These are phyloP conservation scores for Eutolmus rufibarbis DNA, from an alignment of 2,888 invertebrate genomes.

Conservation along the genomic window DNA sequence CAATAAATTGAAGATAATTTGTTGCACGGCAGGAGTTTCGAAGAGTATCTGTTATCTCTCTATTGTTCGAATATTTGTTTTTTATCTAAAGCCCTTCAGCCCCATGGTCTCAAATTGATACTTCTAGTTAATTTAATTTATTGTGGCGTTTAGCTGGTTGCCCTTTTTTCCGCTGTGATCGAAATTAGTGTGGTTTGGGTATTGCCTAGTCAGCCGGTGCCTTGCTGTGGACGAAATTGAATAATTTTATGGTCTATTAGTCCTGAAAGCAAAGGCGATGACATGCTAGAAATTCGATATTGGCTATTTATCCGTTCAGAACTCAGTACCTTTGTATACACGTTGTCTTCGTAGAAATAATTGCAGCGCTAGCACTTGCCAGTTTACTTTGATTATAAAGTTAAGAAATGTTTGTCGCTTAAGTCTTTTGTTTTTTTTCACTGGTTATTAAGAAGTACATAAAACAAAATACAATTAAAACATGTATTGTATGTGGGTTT, in stretches of 20 bases:
- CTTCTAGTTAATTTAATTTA: conserved; percentile 48
- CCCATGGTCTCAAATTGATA: conserved; percentile 36
- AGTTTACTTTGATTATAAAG: not conserved
- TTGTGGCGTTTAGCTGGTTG: conserved; percentile 43
- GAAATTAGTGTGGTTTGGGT: not conserved
- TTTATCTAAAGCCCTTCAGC: conserved; percentile 15
- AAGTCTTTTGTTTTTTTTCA: conserved; percentile 34
- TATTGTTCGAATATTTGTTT: conserved; percentile 48
- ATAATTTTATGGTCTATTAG: conserved; percentile 45
- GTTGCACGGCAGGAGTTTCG: conserved; percentile 50
- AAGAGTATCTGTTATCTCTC: conserved; percentile 50
- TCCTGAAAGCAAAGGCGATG: conserved; percentile 39
- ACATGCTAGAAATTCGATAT: conserved; percentile 42
- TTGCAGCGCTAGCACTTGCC: not conserved
- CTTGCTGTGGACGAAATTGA: conserved; percentile 44
- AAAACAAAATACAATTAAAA: not conserved
- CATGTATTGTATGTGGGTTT: not conserved
- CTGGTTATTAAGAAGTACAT: not conserved
- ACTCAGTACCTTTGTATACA: not conserved
- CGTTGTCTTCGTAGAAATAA: not conserved
- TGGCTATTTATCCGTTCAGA: not conserved
- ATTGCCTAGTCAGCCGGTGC: conserved; percentile 27
- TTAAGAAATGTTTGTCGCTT: conserved; percentile 10
- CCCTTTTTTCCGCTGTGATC: conserved; percentile 1
- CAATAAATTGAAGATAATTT: conserved; percentile 53